Conservation (phyloP, 2,113 vertebrate genomes). For the Oreotrochilus melanogaster region DNA sequence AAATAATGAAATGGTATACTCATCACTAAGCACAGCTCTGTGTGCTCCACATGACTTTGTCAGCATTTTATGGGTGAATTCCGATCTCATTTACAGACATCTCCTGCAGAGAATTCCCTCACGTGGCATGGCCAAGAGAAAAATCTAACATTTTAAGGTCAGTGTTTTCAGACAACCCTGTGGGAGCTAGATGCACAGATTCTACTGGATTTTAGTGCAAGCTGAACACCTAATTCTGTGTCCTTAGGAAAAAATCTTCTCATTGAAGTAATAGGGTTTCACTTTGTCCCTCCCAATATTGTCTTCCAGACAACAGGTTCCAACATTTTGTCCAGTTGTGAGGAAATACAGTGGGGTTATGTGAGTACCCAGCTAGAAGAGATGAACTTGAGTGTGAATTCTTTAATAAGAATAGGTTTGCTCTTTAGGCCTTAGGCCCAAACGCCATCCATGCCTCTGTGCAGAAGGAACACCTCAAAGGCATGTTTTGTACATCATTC, state of each 20-base stretch:
- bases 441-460: not conserved
- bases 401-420: not conserved
- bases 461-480: not conserved
- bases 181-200: not conserved
- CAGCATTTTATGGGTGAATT: not conserved
- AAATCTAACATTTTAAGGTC: not conserved
- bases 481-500: not conserved
- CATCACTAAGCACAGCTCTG: not conserved
- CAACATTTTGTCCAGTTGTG: not conserved
- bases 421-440: not conserved
- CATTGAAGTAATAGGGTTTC: not conserved
- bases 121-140: not conserved
- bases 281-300: not conserved
- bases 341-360: not conserved
- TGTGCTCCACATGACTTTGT: not conserved
- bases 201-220: not conserved
- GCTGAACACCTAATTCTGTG: not conserved
- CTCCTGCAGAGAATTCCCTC: slow-evolving; percentile 7
- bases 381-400: not conserved
- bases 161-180: not conserved
- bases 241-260: not conserved
- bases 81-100: slow-evolving; percentile 43
- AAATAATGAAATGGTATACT: not conserved
- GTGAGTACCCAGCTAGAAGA: not conserved
- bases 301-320: not conserved